Base-by-base conservation (phyloP, 2,888 invertebrate species). In the Chaitophorus viminalis region DNA sequence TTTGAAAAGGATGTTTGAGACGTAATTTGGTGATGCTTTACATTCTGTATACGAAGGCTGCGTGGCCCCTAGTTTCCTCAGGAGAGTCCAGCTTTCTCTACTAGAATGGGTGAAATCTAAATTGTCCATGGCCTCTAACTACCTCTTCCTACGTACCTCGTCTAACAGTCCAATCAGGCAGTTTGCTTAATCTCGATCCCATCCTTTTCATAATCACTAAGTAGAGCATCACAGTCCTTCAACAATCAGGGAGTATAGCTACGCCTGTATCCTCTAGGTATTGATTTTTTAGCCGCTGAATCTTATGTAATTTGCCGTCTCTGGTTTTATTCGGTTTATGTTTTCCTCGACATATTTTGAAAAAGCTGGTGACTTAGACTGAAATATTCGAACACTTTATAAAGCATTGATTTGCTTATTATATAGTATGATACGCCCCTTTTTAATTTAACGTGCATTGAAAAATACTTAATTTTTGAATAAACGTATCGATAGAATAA, bases 321-420 rank as follows among this genome's bases (percentile, higher is more conserved):
- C 31, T 0, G 82, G 70, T 82, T 82, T 82, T 72, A 82, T 82
- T 82, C 54, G 33, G 54, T 82, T 82, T 72, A 82, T 82, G 25
- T 82, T 82, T 70, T 82, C 46, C 70, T 72, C 70, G 46, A 72
- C 70, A 11, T 82, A 82, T 52, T 72, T 82, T 72, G 72, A 31
- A 52, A 70, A 79, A 68, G 70, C 77, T 46, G 52, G 33, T 33
- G 76, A 70, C 70, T 70, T 68, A 52, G 52, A 21, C 78, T 78
- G 77, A 68, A 85, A 77, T n/a, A n/a, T 25, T 31, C 33, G 68
- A 77, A 68, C n/a, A 65, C 60, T 74, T 75, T 54, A 60, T 75
- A 46, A 84, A 46, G 31, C 46, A 76, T 84, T 39, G 76, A 76
- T 84, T 75, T 60, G 31, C 84, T 74, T 74, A 72, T n/a, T n/a